Evolutionary conservation across 2,888 invertebrate genomes (phyloP).

Genomic region (Eretmocerus hayati): DNA sequence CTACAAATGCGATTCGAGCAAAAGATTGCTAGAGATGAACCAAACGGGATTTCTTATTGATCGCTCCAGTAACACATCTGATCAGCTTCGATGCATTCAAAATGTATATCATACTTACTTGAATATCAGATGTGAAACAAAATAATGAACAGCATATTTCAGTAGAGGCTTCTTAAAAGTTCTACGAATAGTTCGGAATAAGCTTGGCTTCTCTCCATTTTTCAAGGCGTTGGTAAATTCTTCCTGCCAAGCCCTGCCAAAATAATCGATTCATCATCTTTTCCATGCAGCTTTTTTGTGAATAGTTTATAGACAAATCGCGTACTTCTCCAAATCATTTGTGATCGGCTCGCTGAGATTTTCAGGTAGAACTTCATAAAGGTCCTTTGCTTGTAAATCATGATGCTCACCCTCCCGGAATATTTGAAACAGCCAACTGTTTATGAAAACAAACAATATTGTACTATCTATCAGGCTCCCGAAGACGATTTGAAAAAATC

Average conservation of each 20-base stretch:
- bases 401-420: conserved; percentile 58
- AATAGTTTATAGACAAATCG: no score
- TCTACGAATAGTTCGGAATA: conserved; percentile 54
- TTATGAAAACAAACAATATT: no score
- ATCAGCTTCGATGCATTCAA: no score
- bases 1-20: no score
- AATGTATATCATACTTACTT: conserved; percentile 51
- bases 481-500: no score
- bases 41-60: no score
- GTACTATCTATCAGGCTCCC: no score
- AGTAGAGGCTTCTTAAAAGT: conserved; percentile 58
- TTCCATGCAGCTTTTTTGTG: no score
- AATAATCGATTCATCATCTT: no score
- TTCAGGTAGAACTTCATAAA: conserved; percentile 56
- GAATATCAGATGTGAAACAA: conserved; percentile 53
- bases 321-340: conserved; percentile 56
- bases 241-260: conserved; percentile 53
- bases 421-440: conserved; percentile 63
- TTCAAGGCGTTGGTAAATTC: conserved; percentile 51
- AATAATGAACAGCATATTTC: conserved; percentile 54
- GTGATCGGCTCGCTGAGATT: conserved; percentile 62
- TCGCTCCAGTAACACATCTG: no score
- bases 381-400: conserved; percentile 58
- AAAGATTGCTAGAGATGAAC: no score
- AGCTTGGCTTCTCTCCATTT: conserved; percentile 52